Evolutionary conservation across 2,113 vertebrate genomes (phyloP).

Genomic region (Petromus typicus): DNA sequence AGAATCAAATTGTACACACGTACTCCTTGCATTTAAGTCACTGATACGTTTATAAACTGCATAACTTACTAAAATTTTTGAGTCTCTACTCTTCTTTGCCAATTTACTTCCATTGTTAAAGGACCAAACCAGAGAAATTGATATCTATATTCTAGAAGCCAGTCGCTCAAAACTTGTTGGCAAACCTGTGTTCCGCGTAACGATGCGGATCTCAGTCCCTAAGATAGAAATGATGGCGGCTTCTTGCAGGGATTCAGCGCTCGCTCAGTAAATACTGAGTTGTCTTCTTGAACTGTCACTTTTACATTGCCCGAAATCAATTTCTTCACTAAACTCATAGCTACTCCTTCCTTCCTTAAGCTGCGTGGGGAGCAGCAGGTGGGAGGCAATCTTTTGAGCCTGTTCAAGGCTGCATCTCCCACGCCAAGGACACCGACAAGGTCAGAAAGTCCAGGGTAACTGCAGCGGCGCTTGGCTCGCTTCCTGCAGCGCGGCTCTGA

Average conservation of each 20-base stretch:
- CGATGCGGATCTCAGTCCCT: constrained; percentile 34
- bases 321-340: not conserved
- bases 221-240: constrained; percentile 31
- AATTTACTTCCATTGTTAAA: not conserved
- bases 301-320: not conserved
- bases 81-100: not conserved
- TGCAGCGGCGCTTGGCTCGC: constrained; percentile 72
- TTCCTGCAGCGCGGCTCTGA: constrained; percentile 26
- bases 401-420: constrained; percentile 43
- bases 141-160: constrained; percentile 27
- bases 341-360: not conserved
- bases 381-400: not conserved
- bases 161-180: constrained; percentile 25
- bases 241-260: not conserved
- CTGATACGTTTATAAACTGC: not conserved
- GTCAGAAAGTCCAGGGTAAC: constrained; percentile 68
- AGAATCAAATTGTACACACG: not conserved
- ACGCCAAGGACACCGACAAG: constrained; percentile 52
- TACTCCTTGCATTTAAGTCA: constrained; percentile 37
- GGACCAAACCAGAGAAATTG: not conserved
- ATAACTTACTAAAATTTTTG: constrained; percentile 33
- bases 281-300: constrained; percentile 35
- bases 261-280: not conserved
- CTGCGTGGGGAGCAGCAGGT: not conserved
- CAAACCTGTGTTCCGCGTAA: not conserved